phyloP scores from a whole-genome alignment of 1,140 invertebrate species.

The Harlomillsia oculata region DNA sequence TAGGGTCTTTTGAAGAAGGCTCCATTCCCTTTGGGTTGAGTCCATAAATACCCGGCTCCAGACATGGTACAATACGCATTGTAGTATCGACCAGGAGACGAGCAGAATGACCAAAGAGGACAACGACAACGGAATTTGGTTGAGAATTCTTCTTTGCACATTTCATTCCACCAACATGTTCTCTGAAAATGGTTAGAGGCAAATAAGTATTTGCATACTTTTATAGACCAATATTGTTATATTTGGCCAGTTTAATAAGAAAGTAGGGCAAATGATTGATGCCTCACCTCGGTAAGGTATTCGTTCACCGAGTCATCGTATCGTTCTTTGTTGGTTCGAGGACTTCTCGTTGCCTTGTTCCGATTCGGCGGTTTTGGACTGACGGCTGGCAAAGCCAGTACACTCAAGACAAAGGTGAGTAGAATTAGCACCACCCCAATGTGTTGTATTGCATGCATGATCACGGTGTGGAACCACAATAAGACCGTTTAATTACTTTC shows the following conservation, averaged over 20 bases:
- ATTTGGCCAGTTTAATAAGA: slow-evolving; percentile 4
- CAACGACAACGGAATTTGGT: slow-evolving; percentile 69
- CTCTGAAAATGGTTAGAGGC: slow-evolving; percentile 46
- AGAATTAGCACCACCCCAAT: not conserved
- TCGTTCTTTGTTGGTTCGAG: slow-evolving; percentile 10
- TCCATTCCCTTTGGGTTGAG: slow-evolving; percentile 34
- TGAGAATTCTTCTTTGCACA: slow-evolving; percentile 61
- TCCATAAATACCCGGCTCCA: slow-evolving; percentile 62
- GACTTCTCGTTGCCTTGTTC: slow-evolving; percentile 8
- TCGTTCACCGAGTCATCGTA: slow-evolving; percentile 62
- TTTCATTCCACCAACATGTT: slow-evolving; percentile 86
- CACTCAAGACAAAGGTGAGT: not conserved
- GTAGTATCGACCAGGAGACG: slow-evolving; percentile 77
- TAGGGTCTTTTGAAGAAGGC: slow-evolving; percentile 13
- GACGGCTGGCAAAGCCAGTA: not conserved
- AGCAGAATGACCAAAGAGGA: slow-evolving; percentile 73
- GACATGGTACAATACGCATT: slow-evolving; percentile 83
- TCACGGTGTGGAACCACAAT: not conserved
- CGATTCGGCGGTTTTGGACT: slow-evolving; percentile 14
- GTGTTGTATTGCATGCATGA: not conserved
- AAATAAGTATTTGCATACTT: slow-evolving; percentile 23
- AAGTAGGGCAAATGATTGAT: slow-evolving; percentile 1
- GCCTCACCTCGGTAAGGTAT: slow-evolving; percentile 64
- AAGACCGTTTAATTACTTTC: too few species aligned
- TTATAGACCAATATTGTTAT: slow-evolving; percentile 7